Evolutionary conservation across 1,140 invertebrate genomes (phyloP), one percentile per base, ranked within the genome.

Genomic region (Wiebesia pumilae): DNA sequence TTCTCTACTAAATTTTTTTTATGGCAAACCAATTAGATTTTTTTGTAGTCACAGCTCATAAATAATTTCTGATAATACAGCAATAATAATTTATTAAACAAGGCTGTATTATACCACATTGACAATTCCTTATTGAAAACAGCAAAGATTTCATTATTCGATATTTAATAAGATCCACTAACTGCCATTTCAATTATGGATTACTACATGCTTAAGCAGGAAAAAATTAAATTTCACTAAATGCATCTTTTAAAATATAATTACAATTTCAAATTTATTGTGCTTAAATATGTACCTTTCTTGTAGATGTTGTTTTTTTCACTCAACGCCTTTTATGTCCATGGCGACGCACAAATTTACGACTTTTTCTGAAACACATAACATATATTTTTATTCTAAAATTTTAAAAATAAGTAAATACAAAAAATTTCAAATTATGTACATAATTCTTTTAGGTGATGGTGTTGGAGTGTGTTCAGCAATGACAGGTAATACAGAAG

Each of bases 401-500:
- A 75, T n/a, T 27, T 43, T 3, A 43, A 43, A 43, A 27, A 24
- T 75, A 40, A 12, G 7, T 71, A 54, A 62, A 87, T 38, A 78
- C 67, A 21, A 58, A 1, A 69, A 78, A 69, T 71, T 40, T 80
- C 16, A 80, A 51, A 78, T 40, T 67, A 62, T 65, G 54, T 92
- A 95, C 95, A 94, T 94, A 87, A 94, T 94, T 90, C 94, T 94
- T 87, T 91, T 94, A 67, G 95, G 94, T 85, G 94, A 94, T 82
- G 94, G 91, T 89, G 94, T 93, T 84, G 92, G 93, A 65, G 93
- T 93, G 86, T 96, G 95, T 91, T 97, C 96, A 90, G 96, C 95
- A 90, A 97, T 97, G 88, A 95, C 97, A 77, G 96, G 96, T 89
- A 97, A 93, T 75, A 96, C 94, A 14, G 96, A 95, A 40, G 95